Evolutionary conservation across 2,888 invertebrate genomes (phyloP).

Genomic region (Luperina testacea): DNA sequence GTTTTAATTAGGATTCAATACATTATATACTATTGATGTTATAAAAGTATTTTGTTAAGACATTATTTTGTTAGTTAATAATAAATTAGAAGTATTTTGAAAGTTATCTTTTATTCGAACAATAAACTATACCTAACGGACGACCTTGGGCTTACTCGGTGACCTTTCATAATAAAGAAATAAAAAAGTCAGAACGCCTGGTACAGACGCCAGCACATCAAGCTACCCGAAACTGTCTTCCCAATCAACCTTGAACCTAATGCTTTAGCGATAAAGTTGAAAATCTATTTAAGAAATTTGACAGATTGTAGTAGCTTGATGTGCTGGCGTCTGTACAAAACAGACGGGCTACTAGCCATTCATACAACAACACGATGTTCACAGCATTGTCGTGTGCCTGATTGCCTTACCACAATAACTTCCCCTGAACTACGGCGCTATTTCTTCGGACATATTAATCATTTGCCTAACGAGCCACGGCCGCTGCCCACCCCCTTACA

Average conservation of each 20-base stretch:
- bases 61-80: background rate
- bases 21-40: background rate
- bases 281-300: no score
- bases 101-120: conserved; percentile 1
- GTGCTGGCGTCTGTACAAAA: no score
- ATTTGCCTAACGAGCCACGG: conserved; percentile 56
- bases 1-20: background rate
- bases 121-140: background rate
- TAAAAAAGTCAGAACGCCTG: background rate
- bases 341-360: background rate
- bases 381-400: conserved; percentile 24
- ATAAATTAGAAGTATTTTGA: background rate
- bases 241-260: no score
- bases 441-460: conserved; percentile 51
- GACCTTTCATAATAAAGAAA: background rate
- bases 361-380: background rate
- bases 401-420: conserved; percentile 20
- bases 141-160: background rate
- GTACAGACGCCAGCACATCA: no score
- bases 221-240: no score
- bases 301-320: no score
- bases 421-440: conserved; percentile 17
- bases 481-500: conserved; percentile 33
- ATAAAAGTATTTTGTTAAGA: background rate
- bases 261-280: no score